A percentile compares a stretch with the other conserved stretches of the same genome.
Conservation (phyloP, 30 jellyfish, hydroid and myxozoan species). For the Clytia hemisphaerica region DNA sequence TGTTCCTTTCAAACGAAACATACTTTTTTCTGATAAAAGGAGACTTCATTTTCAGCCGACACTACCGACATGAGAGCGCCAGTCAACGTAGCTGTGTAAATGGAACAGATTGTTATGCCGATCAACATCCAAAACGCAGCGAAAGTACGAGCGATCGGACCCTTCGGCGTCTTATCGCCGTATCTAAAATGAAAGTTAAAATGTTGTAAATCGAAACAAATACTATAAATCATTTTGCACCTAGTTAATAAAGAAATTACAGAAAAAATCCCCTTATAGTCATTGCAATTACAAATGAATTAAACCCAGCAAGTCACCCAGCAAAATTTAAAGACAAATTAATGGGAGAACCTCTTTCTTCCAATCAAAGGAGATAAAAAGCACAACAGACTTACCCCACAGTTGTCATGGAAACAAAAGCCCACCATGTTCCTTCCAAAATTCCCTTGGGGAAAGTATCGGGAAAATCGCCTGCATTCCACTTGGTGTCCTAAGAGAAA, state of each 20-base stretch:
- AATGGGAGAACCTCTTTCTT: too few relatives aligned
- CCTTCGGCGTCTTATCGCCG: slow-evolving; percentile 82
- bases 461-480: slow-evolving; percentile 64
- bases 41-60: background rate
- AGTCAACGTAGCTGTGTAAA: slow-evolving; percentile 80
- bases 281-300: too few relatives aligned
- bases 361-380: too few relatives aligned
- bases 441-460: slow-evolving; percentile 68
- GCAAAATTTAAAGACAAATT: too few relatives aligned
- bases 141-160: slow-evolving; percentile 65
- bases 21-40: slow-evolving; percentile 63
- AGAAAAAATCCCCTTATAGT: too few relatives aligned
- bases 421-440: slow-evolving; percentile 91
- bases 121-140: slow-evolving; percentile 77
- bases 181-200: slow-evolving; percentile 41
- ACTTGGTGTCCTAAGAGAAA: slow-evolving; percentile 57
- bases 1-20: background rate
- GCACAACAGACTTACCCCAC: slow-evolving; percentile 90
- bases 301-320: too few relatives aligned
- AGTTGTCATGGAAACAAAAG: slow-evolving; percentile 82
- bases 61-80: slow-evolving; percentile 39
- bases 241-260: too few relatives aligned
- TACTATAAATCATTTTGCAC: too few relatives aligned
- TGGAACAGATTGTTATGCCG: slow-evolving; percentile 76
- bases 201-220: too few relatives aligned